phyloP scores from a whole-genome alignment of 1,140 invertebrate genomes.

The Tetranychus cinnabarinus region DNA sequence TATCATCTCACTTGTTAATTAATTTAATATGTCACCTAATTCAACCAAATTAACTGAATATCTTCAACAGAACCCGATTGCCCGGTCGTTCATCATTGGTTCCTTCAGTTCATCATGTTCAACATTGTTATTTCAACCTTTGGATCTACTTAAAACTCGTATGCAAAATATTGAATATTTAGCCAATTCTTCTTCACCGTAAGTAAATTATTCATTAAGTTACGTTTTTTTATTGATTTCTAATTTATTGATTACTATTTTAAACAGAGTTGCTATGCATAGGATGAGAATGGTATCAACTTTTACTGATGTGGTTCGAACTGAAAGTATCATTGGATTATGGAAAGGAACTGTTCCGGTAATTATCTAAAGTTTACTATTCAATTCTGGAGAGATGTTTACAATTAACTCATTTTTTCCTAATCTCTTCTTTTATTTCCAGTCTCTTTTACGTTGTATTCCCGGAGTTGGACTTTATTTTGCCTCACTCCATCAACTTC shows the following conservation, averaged over 20 bases:
- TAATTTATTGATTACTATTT: slow-evolving; percentile 5
- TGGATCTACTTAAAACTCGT: slow-evolving; percentile 72
- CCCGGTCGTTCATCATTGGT: slow-evolving; percentile 68
- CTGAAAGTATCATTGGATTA: slow-evolving; percentile 47
- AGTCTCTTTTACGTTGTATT: slow-evolving; percentile 58
- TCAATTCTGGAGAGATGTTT: not conserved
- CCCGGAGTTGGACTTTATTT: slow-evolving; percentile 80
- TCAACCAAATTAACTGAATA: too few species aligned
- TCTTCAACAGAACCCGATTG: slow-evolving; percentile 38
- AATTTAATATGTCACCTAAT: too few species aligned
- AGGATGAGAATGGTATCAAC: slow-evolving; percentile 39
- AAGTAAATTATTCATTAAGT: not conserved
- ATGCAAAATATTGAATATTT: slow-evolving; percentile 36
- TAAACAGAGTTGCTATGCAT: not conserved
- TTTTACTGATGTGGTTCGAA: slow-evolving; percentile 36
- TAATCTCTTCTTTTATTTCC: not conserved
- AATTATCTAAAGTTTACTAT: slow-evolving; percentile 19
- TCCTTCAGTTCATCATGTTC: slow-evolving; percentile 72
- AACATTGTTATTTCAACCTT: slow-evolving; percentile 64
- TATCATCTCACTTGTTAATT: too few species aligned
- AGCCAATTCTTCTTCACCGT: not conserved
- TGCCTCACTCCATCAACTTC: slow-evolving; percentile 53
- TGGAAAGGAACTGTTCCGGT: slow-evolving; percentile 68
- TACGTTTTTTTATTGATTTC: not conserved
- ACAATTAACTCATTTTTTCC: not conserved